Evolutionary conservation across 2,888 invertebrate genomes (phyloP).

Genomic region (Tetanocera ferruginea): DNA sequence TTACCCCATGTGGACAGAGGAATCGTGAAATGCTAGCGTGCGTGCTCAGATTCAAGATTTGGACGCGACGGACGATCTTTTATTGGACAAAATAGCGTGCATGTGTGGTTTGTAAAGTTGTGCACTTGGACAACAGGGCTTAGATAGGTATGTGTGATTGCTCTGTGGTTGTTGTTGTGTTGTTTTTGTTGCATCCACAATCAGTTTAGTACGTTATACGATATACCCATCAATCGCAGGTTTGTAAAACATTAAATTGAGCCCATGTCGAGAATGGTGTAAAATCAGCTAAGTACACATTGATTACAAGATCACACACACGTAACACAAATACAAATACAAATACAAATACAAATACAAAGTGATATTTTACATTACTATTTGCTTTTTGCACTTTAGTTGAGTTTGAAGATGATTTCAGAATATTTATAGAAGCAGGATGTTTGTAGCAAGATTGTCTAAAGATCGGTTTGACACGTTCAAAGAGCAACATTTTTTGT

Average conservation of each 20-base stretch:
- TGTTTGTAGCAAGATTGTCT: background rate
- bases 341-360: no score
- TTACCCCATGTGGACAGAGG: constrained; percentile 7
- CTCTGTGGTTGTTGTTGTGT: background rate
- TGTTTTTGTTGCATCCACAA: background rate
- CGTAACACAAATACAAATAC: constrained; percentile 50
- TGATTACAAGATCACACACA: constrained; percentile 66
- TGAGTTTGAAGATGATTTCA: background rate
- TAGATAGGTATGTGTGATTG: background rate
- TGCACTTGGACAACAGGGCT: background rate
- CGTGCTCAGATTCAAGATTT: background rate
- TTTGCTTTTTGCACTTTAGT: background rate
- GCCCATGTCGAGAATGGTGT: constrained; percentile 61
- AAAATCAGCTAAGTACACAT: constrained; percentile 60
- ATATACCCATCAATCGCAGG: constrained; percentile 58
- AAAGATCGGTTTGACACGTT: background rate
- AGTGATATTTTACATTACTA: no score
- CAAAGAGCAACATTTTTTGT: no score
- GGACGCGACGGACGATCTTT: background rate
- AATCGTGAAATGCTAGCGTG: background rate
- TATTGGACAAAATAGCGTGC: background rate
- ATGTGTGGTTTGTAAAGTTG: background rate
- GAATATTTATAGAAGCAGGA: background rate
- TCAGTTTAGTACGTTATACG: constrained; percentile 45
- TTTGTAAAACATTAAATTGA: constrained; percentile 61